phyloP scores from a whole-genome alignment of 53 echinoderm and acorn worm species.

The Echinometra lucunter region DNA sequence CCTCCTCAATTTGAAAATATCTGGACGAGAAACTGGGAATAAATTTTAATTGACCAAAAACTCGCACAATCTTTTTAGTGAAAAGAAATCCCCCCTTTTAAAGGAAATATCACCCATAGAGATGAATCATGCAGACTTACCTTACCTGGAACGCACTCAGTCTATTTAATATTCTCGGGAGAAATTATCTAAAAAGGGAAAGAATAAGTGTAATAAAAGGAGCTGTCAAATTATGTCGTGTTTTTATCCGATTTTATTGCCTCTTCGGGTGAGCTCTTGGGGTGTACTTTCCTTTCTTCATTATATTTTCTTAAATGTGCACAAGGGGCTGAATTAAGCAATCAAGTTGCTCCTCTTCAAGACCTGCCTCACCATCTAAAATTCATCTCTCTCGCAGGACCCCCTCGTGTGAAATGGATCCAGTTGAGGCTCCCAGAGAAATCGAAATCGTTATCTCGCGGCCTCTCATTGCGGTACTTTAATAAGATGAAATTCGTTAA shows the following conservation, averaged over 20 bases:
- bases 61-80: neutral
- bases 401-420: slow-evolving; percentile 19
- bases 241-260: slow-evolving; percentile 5
- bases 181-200: slow-evolving; percentile 4
- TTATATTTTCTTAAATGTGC: slow-evolving; percentile 31
- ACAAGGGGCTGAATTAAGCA: slow-evolving; percentile 47
- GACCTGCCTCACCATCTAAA: neutral
- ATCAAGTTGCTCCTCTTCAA: neutral
- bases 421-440: slow-evolving; percentile 3
- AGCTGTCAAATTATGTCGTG: slow-evolving; percentile 9
- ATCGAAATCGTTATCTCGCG: slow-evolving; percentile 28
- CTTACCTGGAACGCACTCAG: neutral
- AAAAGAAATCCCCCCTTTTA: neutral
- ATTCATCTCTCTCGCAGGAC: neutral
- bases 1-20: too few species aligned
- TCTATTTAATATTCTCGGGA: neutral
- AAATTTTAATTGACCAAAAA: too few species aligned
- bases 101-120: neutral
- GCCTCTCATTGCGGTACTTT: neutral
- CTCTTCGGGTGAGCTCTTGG: neutral
- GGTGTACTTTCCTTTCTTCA: slow-evolving; percentile 42
- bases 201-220: neutral
- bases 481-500: neutral
- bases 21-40: too few species aligned
- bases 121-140: neutral